Evolutionary conservation across 2,888 invertebrate genomes (phyloP), one percentile per base, ranked within the genome.

Genomic region (Apodemia hepburni): DNA sequence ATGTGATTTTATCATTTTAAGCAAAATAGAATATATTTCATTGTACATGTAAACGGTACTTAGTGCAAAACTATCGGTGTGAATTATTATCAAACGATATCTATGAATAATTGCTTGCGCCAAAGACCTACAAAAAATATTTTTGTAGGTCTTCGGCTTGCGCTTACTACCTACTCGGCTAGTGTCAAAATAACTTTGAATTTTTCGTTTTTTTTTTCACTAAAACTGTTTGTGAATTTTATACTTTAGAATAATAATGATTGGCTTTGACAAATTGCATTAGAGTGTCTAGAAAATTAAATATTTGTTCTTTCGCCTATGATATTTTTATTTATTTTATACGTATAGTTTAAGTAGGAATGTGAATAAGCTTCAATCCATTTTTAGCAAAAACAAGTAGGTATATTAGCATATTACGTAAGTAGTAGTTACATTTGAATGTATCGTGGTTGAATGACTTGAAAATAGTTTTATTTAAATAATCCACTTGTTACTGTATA

Each of bases 401-500:
- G 74, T 60, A 72, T 66, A n/a, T 73, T 61, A 57, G 60, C 58
- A 58, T 42, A 42, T 59, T 63, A 49, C 61, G 51, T 64, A 64
- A 60, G 54, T 15, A 22, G 64, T 66, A 68, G 61, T 61, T 58
- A 58, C 59, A 62, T 63, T 62, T 57, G 57, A 63, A 62, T 62
- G 61, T 62, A 59, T 63, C 61, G 65, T 61, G 61, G 61, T 42
- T 59, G 61, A 60, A 62, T 45, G 33, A 57, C 45, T 61, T 61
- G 60, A 49, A 64, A 47, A 61, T 61, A 60, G 60, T 62, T 62
- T 67, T 64, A 61, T 66, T 67, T 66, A 63, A 49, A 65, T 79
- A 75, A 67, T 73, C 75, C 78, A 82, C 78, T 84, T 84, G 85
- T 87, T 85, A 85, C 77, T 70, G 83, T 85, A 85, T 84, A 84